Evolutionary conservation across 2,888 invertebrate species (phyloP), one percentile per base, ranked within the genome.

Genomic region (Mythimna pallens): DNA sequence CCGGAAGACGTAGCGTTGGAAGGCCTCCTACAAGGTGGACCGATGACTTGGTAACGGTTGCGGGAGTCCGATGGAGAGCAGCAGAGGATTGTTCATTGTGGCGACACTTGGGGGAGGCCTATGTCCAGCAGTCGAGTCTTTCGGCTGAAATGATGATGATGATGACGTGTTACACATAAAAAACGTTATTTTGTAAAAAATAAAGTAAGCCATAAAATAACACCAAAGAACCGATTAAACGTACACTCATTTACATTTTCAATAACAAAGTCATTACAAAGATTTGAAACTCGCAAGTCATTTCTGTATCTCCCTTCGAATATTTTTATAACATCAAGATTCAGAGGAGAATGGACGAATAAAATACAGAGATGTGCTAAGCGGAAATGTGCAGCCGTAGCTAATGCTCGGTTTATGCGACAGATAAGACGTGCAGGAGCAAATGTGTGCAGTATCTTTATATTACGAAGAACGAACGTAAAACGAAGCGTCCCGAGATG

Each of bases 401-500:
- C 94, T 94, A 94, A 94, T 91, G 92, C 92, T 89, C 89, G 93
- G 93, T 94, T 95, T 95, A 95, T 91, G 92, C 91, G 84, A 62
- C 76, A 94, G 95, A 95, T 95, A 95, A 95, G 89, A 81, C 83
- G 66, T 87, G 86, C 89, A 89, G 84, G 88, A 57, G 52, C 89
- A 92, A 94, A 94, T 94, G 92, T 93, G 89, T 93, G 92, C 91
- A 90, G 89, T 90, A 92, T 92, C 90, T 91, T 91, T 89, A 90
- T 89, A 90, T 89, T 52, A 20, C n/a, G 8, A 3, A 52, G 90
- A 86, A 76, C 73, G 55, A 69, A 64, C 74, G 79, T 81, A 84
- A 84, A 87, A 74, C 52, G 71, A 73, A 81, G 79, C 59, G 75
- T 65, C 34, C 62, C 50, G 36, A 72, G 70, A 81, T 78, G 70